A percentile compares a stretch with the other conserved stretches of the same genome.
phyloP scores from a whole-genome alignment of 2,888 invertebrate species.

The Busseola fusca region DNA sequence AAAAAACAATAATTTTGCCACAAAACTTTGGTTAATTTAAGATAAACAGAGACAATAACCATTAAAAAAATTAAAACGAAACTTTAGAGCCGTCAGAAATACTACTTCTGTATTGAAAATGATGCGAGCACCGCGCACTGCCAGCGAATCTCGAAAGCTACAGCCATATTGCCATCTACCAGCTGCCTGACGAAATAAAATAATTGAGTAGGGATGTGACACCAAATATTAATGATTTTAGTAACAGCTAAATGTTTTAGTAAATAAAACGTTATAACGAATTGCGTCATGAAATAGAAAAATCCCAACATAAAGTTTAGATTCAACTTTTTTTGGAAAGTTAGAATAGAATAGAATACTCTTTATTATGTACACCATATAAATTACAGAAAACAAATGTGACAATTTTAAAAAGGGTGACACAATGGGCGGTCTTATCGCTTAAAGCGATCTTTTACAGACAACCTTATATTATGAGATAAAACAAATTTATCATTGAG shows the following conservation, averaged over 20 bases:
- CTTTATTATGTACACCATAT: too few relatives aligned
- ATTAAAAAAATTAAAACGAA: constrained; percentile 85
- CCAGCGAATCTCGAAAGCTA: constrained; percentile 87
- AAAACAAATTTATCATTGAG: background rate
- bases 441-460: too few relatives aligned
- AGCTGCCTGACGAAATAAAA: constrained; percentile 68
- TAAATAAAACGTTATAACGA: background rate
- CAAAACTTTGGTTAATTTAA: constrained; percentile 78
- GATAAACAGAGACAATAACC: constrained; percentile 80
- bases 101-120: constrained; percentile 82
- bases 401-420: too few relatives aligned
- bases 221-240: background rate
- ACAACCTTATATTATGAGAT: too few relatives aligned
- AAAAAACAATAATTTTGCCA: constrained; percentile 81
- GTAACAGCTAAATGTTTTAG: background rate
- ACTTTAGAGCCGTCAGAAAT: constrained; percentile 85
- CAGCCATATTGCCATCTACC: constrained; percentile 88
- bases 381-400: too few relatives aligned
- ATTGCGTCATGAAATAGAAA: background rate
- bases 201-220: constrained; percentile 65
- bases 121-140: constrained; percentile 87
- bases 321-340: background rate
- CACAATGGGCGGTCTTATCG: too few relatives aligned
- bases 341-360: too few relatives aligned
- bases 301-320: background rate